Evolutionary conservation across 2,888 invertebrate genomes (phyloP).

Genomic region (Dusona sp.): DNA sequence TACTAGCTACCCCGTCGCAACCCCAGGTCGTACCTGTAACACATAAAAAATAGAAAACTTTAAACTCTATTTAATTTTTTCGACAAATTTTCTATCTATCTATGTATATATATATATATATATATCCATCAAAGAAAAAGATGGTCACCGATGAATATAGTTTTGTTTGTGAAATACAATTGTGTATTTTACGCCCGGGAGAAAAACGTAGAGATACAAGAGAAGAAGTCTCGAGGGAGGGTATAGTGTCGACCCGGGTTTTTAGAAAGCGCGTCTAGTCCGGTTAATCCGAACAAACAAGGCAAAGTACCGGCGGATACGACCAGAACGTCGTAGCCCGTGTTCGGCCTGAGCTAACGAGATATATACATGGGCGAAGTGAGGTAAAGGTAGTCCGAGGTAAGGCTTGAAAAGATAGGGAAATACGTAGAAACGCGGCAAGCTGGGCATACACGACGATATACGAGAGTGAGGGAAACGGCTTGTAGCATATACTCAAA

Average conservation of each 20-base stretch:
- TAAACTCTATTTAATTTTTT: slow-evolving; percentile 9
- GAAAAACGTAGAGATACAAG: slow-evolving; percentile 45
- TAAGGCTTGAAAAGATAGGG: slow-evolving; percentile 71
- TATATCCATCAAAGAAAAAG: neutral
- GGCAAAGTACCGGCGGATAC: slow-evolving; percentile 70
- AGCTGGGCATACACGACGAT: slow-evolving; percentile 80
- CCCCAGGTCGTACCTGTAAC: slow-evolving; percentile 83
- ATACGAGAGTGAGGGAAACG: slow-evolving; percentile 57
- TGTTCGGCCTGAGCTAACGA: slow-evolving; percentile 25
- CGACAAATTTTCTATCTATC: slow-evolving; percentile 10
- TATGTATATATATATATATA: slow-evolving; percentile 29
- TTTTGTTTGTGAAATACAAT: slow-evolving; percentile 30
- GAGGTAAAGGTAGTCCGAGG: slow-evolving; percentile 40
- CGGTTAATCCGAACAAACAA: slow-evolving; percentile 80
- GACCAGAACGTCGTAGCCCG: slow-evolving; percentile 37
- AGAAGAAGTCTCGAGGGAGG: slow-evolving; percentile 51
- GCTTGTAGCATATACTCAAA: slow-evolving; percentile 53
- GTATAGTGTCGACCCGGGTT: slow-evolving; percentile 63
- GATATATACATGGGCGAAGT: slow-evolving; percentile 23
- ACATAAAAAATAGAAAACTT: slow-evolving; percentile 48
- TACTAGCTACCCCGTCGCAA: slow-evolving; percentile 82
- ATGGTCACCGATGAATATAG: slow-evolving; percentile 6
- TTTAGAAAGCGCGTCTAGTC: slow-evolving; percentile 74
- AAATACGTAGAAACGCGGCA: slow-evolving; percentile 80
- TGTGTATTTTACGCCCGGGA: slow-evolving; percentile 32